Base-by-base conservation (phyloP, 2,113 vertebrate genomes). In the Ctenomys sociabilis region DNA sequence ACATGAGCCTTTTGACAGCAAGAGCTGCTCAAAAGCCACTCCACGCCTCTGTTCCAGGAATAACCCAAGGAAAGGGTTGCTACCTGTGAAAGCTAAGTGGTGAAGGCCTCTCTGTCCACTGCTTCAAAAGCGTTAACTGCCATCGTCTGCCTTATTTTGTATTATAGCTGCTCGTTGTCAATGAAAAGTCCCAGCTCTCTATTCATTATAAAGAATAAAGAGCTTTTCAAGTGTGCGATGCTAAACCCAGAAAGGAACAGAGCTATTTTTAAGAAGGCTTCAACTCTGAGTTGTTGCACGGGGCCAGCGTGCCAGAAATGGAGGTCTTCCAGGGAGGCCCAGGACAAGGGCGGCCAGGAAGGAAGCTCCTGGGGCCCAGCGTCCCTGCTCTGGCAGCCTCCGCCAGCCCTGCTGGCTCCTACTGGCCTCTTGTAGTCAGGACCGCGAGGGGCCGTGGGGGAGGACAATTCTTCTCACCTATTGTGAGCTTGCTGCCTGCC, bases 201-300 rank as follows among this genome's bases (percentile, higher is more conserved):
- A 90, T 95, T 97, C 97, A 97, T 97, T 96, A 93, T 94, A 92
- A 90, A 97, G 96, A 97, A 97, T 87, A 97, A 97, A 97, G 96
- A 97, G 97, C 95, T 96, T 97, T 97, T 97, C 96, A 97, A 97
- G 96, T 95, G 91, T 85, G 93, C 96, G 97, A 93, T 96, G 97
- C 96, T 95, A 96, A 97, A 95, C 96, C 93, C 95, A 97, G 96
- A 97, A 97, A 91, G 95, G 97, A 96, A 94, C 96, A 78, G 94
- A 97, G 96, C 96, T 97, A 97, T 97, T 97, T 97, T 97, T 96
- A 96, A 97, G 95, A 96, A 85, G 95, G 93, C 93, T 97, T 97
- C 94, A 90, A 95, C 92, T 95, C 97, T 95, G 92, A 92, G 95
- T 92, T 93, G 92, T 78, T 95, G 37, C 73, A 83, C 43, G 11